Conservation (phyloP, 2,888 invertebrate genomes). For the Tenthredo distinguenda region DNA sequence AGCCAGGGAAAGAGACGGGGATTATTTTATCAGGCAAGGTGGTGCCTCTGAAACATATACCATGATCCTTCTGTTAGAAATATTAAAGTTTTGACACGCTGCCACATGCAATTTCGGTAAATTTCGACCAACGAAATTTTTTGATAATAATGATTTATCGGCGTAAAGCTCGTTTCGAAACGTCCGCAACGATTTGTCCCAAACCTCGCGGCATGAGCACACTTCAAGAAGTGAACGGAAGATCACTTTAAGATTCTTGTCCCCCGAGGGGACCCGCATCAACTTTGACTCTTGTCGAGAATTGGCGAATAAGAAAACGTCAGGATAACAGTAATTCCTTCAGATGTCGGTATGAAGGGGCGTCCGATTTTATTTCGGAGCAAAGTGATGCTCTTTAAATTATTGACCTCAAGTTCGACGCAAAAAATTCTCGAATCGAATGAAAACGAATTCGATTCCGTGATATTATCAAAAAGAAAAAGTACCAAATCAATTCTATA, state of each 20-base stretch:
- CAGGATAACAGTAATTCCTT: background rate
- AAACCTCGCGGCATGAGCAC: background rate
- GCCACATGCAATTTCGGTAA: background rate
- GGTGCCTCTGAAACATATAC: background rate
- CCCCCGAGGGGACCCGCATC: constrained; percentile 36
- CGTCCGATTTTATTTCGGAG: background rate
- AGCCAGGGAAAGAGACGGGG: background rate
- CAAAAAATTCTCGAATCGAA: background rate
- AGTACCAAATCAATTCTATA: background rate
- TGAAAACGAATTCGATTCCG: background rate
- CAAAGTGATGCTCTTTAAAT: background rate
- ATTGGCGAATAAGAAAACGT: constrained; percentile 2
- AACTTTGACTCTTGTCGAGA: constrained; percentile 17
- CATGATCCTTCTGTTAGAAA: background rate
- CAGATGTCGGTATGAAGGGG: constrained; percentile 10
- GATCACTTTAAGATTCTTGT: constrained; percentile 13
- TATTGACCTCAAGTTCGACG: background rate
- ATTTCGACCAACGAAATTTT: background rate
- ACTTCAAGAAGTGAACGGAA: background rate
- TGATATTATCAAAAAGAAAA: background rate
- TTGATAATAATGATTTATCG: constrained; percentile 10
- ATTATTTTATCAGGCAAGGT: background rate
- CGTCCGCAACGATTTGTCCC: background rate
- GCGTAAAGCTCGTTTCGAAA: background rate
- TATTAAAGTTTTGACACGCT: background rate